phyloP scores from a whole-genome alignment of 2,797 vertebrate genomes.

The Scolopax bukidnonensis region DNA sequence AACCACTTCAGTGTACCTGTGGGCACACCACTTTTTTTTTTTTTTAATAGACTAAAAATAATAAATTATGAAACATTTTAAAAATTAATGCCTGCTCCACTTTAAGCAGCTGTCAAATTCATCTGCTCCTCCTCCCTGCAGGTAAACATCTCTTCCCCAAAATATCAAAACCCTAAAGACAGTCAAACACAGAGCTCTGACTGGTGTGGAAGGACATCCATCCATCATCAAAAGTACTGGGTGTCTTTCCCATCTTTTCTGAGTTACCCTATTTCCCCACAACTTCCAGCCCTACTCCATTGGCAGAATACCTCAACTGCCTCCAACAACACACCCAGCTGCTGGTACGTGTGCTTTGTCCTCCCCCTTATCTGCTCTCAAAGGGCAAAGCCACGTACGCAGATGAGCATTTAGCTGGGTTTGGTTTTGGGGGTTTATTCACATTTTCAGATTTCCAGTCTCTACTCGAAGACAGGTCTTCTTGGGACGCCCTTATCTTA shows the following conservation, averaged over 20 bases:
- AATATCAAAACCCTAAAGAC: not conserved
- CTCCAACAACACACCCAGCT: not conserved
- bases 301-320: not conserved
- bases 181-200: not conserved
- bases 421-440: not conserved
- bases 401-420: not conserved
- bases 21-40: not conserved
- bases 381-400: not conserved
- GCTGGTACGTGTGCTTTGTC: not conserved
- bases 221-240: not conserved
- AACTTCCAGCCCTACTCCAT: not conserved
- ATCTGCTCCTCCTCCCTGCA: slow-evolving; percentile 52
- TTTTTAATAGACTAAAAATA: slow-evolving; percentile 55
- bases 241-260: not conserved
- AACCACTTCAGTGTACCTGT: not conserved
- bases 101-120: slow-evolving; percentile 75
- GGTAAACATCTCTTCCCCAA: slow-evolving; percentile 8
- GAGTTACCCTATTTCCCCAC: not conserved
- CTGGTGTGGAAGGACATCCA: not conserved
- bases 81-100: slow-evolving; percentile 74
- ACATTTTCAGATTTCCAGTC: not conserved
- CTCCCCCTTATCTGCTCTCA: not conserved
- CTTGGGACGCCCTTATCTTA: not conserved
- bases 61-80: slow-evolving; percentile 76
- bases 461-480: not conserved